Conservation (phyloP, 1,140 invertebrate genomes). For the Megalopta genalis region DNA sequence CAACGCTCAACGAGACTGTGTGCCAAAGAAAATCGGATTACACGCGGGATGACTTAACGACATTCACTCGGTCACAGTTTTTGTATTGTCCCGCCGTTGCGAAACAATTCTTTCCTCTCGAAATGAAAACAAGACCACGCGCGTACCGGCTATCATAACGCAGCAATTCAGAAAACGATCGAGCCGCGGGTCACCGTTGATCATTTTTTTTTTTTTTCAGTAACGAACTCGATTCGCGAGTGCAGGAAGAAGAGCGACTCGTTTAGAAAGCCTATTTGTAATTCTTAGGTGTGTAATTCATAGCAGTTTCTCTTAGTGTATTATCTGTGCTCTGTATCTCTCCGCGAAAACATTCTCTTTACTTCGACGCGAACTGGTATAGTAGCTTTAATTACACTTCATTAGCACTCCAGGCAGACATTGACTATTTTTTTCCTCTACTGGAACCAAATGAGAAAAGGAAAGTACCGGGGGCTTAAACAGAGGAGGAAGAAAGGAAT, state of each 20-base stretch:
- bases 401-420: constrained; percentile 32
- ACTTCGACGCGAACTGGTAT: constrained; percentile 40
- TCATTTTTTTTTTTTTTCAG: neutral
- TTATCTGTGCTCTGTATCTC: constrained; percentile 41
- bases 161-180: neutral
- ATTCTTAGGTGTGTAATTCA: constrained; percentile 37
- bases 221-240: neutral
- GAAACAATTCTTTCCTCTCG: neutral
- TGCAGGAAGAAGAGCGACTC: constrained; percentile 1
- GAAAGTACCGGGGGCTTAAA: constrained; percentile 30
- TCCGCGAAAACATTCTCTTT: constrained; percentile 37
- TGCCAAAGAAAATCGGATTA: neutral
- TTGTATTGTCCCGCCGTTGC: constrained; percentile 1
- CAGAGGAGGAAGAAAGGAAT: constrained; percentile 59
- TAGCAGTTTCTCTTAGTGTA: neutral
- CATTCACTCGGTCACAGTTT: neutral
- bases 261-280: constrained; percentile 27
- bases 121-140: neutral
- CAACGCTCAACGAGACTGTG: too few relatives aligned
- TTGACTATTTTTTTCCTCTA: neutral
- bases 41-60: neutral
- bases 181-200: neutral
- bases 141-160: neutral
- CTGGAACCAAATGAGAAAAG: constrained; percentile 20
- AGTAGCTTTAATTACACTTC: constrained; percentile 47